Evolutionary conservation across 2,113 vertebrate species (phyloP).

Genomic region (Odontophorus gujanensis): DNA sequence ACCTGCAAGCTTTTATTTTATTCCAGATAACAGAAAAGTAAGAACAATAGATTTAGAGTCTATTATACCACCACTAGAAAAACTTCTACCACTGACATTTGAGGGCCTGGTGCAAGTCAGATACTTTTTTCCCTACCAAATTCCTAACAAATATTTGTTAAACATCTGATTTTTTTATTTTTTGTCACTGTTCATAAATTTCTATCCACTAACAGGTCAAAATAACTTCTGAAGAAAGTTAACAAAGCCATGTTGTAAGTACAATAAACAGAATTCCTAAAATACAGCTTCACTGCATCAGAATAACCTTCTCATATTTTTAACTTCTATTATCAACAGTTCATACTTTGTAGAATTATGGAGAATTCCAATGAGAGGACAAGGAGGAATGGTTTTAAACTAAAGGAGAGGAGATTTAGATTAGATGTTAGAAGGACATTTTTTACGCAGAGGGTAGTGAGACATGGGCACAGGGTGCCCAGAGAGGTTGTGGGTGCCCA

Average conservation of each 20-base stretch:
- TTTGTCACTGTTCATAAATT: not conserved
- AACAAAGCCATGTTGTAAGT: not conserved
- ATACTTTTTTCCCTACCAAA: not conserved
- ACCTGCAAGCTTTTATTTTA: not conserved
- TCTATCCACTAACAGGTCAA: not conserved
- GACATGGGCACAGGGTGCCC: too few species aligned
- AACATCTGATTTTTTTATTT: not conserved
- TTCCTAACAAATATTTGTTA: not conserved
- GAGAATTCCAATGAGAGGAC: not conserved
- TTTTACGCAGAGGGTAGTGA: too few species aligned
- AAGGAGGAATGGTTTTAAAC: too few species aligned
- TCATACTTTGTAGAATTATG: not conserved
- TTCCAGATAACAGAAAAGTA: not conserved
- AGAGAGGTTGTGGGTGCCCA: too few species aligned
- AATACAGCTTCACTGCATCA: conserved; percentile 26
- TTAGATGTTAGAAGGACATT: too few species aligned
- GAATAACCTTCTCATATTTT: not conserved
- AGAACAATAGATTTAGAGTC: not conserved
- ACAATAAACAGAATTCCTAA: conserved; percentile 34
- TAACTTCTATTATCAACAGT: not conserved
- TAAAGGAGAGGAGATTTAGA: too few species aligned
- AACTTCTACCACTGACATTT: not conserved
- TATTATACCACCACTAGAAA: not conserved
- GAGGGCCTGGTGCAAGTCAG: not conserved
- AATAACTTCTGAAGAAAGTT: not conserved